Percentiles rank a stretch among this genome's conserved stretches.
These are phyloP conservation scores for Lochmaea crataegi DNA, from an alignment of 2,888 invertebrate genomes.

Conservation along the genomic window DNA sequence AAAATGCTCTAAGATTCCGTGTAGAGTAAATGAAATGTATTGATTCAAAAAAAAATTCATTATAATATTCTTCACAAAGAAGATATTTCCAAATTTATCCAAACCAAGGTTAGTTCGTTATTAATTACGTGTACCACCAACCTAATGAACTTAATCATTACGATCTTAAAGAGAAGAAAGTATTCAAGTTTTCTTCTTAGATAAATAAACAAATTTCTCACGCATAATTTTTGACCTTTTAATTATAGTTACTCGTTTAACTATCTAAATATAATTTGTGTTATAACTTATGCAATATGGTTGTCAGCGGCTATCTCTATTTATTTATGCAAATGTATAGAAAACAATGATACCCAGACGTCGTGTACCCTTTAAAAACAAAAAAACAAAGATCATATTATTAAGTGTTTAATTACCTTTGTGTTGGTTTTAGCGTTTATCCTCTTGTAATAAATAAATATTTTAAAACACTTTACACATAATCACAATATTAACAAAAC, in stretches of 20 bases:
- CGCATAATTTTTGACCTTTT: no score
- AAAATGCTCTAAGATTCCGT: no score
- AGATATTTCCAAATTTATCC: no score
- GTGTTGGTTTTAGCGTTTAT: background rate
- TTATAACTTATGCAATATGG: background rate
- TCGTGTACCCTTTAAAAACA: background rate
- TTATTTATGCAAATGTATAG: constrained; percentile 21
- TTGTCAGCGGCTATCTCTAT: background rate
- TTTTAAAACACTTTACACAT: constrained; percentile 34
- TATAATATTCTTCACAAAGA: no score
- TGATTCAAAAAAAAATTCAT: no score
- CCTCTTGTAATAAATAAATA: background rate
- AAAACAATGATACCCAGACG: background rate
- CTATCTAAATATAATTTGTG: background rate
- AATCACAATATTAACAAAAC: constrained; percentile 31
- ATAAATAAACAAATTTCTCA: no score
- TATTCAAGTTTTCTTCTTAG: no score
- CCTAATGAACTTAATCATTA: no score
- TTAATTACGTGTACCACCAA: no score
- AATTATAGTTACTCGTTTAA: background rate
- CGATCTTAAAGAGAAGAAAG: no score
- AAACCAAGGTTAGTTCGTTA: no score
- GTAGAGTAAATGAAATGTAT: no score
- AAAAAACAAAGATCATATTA: background rate
- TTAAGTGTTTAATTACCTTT: constrained; percentile 19